phyloP scores from a whole-genome alignment of 2,113 vertebrate genomes.

The Pterocles burchelli region DNA sequence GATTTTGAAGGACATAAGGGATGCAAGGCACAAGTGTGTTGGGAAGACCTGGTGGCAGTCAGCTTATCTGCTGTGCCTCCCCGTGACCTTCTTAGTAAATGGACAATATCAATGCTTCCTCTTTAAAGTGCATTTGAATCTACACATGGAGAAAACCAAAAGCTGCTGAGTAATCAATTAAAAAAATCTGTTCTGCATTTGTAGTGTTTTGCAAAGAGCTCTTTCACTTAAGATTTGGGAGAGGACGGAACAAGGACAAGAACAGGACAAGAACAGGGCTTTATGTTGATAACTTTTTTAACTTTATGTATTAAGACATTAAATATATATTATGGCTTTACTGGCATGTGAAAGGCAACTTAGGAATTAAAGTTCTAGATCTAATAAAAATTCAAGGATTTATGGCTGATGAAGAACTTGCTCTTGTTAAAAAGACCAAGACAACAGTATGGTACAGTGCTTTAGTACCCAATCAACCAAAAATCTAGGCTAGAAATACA shows the following conservation, averaged over 20 bases:
- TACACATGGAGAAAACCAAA: background rate
- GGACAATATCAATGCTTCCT: background rate
- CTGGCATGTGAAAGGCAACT: background rate
- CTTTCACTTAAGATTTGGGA: background rate
- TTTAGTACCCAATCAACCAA: background rate
- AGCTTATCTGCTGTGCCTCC: background rate
- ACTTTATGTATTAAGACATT: background rate
- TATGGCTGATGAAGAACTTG: background rate
- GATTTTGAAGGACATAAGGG: background rate
- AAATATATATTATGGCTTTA: background rate
- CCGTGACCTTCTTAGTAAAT: background rate
- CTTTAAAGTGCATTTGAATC: background rate
- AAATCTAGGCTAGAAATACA: background rate
- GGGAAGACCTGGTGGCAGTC: background rate
- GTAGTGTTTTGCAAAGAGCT: background rate
- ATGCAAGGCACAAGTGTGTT: accelerated
- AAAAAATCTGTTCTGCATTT: background rate
- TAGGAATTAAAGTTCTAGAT: background rate
- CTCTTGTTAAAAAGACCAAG: background rate
- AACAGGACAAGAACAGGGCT: background rate
- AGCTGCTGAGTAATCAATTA: background rate
- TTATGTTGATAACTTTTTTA: background rate
- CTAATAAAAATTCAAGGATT: background rate
- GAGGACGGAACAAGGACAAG: too few species aligned
- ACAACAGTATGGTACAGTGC: background rate